Base-by-base conservation (phyloP, 2,113 vertebrate species). In the Caranx melampygus region DNA sequence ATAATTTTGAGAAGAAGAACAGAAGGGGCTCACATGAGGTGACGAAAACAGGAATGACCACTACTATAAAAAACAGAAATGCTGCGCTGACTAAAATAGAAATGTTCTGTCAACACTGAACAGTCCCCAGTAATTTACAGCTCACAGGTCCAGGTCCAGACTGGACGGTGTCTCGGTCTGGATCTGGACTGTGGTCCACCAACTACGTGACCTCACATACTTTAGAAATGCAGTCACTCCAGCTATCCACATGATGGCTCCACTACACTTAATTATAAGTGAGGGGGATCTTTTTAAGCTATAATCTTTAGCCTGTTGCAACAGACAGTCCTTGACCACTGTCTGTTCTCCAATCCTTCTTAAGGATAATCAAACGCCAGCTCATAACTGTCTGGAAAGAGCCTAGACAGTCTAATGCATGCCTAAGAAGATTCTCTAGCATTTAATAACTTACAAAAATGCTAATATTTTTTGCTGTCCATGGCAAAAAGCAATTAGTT, bases 191-290 rank as follows among this genome's bases (percentile, higher is more conserved):
- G 35, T 7, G 7, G 35, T 42, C 40, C 40, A 10, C 40, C 9
- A 2, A 9, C 10, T 42, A 42, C 26, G 40, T 42, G 40, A 7
- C 40, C 7, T 42, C 1, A 57, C 11, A n/a, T 5, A 49, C 4
- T 31, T 20, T 35, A 52, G 31, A 67, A 62, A 47, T 72, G 72
- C 66, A 87, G 40, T 79, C 35, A 13, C 42, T 66, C 0, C 31
- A 40, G 8, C 0, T 69, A 37, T 69, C 89, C 92, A 94, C 90
- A 79, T 12, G 92, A 79, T 81, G 92, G 91, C 79, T 42, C 64
- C 72, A 70, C 42, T 80, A 12, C 47, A 33, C 74, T 7, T 33
- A 37, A 57, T 49, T 15, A 31, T 26, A 8, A 73, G 16, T 12
- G 26, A 75, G 12, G 13, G 11, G 40, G 69, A 45, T 47, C 26